phyloP scores from a whole-genome alignment of 1,140 invertebrate species.

The Drosophila guanche region DNA sequence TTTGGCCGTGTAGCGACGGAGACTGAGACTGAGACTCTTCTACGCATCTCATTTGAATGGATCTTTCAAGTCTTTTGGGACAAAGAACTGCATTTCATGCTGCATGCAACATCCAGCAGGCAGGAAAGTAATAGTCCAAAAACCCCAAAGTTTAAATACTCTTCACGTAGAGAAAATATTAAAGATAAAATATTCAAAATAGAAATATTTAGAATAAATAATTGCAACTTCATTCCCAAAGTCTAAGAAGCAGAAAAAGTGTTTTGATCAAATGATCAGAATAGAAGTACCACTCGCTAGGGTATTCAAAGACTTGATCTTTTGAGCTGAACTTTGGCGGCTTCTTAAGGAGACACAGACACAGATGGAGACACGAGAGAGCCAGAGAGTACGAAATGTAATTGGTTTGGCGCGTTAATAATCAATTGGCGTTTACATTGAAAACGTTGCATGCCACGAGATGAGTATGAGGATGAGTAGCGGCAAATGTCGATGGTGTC shows the following conservation, averaged over 20 bases:
- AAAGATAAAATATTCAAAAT: too few relatives aligned
- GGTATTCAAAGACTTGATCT: too few relatives aligned
- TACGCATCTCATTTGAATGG: too few relatives aligned
- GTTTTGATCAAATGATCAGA: too few relatives aligned
- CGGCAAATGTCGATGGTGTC: slow-evolving; percentile 2
- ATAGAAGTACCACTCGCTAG: too few relatives aligned
- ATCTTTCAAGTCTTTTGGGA: slow-evolving; percentile 23
- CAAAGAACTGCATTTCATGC: slow-evolving; percentile 23
- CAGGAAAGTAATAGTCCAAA: too few relatives aligned
- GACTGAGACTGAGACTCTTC: background rate
- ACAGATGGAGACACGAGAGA: background rate
- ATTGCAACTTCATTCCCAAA: too few relatives aligned
- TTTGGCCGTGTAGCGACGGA: slow-evolving; percentile 23
- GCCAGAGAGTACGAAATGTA: slow-evolving; percentile 43
- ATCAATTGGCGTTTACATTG: slow-evolving; percentile 56
- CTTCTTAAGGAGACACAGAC: slow-evolving; percentile 25
- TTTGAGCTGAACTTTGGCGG: slow-evolving; percentile 30
- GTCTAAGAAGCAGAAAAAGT: too few relatives aligned
- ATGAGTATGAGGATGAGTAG: too few relatives aligned
- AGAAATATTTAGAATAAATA: too few relatives aligned
- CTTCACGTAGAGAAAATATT: too few relatives aligned
- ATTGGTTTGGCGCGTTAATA: slow-evolving; percentile 53
- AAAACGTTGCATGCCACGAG: slow-evolving; percentile 44
- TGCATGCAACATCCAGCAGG: slow-evolving; percentile 16
- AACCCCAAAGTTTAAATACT: too few relatives aligned